phyloP scores from a whole-genome alignment of 2,113 vertebrate species.

The Oenanthe oenanthe region DNA sequence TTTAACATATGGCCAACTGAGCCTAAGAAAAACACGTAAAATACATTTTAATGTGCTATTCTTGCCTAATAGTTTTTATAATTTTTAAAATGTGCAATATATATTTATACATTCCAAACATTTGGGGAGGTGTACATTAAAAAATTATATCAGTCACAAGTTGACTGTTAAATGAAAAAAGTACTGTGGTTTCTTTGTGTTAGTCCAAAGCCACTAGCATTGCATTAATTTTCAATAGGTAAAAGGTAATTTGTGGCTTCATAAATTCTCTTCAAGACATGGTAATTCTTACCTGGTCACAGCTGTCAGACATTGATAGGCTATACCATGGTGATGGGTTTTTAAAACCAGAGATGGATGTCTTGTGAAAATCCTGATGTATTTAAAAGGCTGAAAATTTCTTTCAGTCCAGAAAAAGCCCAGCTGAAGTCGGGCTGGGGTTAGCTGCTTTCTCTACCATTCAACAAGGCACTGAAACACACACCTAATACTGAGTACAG shows the following conservation, averaged over 20 bases:
- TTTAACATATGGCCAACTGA: conserved; percentile 74
- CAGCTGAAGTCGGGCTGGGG: neutral
- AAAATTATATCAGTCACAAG: conserved; percentile 47
- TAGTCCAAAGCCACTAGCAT: neutral
- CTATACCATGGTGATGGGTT: neutral
- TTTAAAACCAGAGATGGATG: conserved; percentile 31
- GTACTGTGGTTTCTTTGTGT: conserved; percentile 37
- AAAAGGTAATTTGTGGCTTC: conserved; percentile 67
- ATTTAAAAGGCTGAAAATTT: neutral
- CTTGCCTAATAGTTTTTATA: conserved; percentile 56
- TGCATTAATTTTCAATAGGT: conserved; percentile 58
- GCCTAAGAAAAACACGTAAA: conserved; percentile 72
- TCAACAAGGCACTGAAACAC: neutral
- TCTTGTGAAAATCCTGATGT: neutral
- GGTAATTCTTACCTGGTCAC: conserved; percentile 51
- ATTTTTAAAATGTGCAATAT: conserved; percentile 41
- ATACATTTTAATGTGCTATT: conserved; percentile 53
- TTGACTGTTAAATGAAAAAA: conserved; percentile 37
- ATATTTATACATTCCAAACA: conserved; percentile 63
- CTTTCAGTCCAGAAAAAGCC: neutral
- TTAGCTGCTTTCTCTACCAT: neutral
- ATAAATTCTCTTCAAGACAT: conserved; percentile 48
- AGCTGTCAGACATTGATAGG: conserved; percentile 25
- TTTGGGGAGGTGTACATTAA: neutral
- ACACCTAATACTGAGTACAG: neutral